Conservation (phyloP, 1,140 invertebrate species). For the Teleogryllus occipitalis region DNA sequence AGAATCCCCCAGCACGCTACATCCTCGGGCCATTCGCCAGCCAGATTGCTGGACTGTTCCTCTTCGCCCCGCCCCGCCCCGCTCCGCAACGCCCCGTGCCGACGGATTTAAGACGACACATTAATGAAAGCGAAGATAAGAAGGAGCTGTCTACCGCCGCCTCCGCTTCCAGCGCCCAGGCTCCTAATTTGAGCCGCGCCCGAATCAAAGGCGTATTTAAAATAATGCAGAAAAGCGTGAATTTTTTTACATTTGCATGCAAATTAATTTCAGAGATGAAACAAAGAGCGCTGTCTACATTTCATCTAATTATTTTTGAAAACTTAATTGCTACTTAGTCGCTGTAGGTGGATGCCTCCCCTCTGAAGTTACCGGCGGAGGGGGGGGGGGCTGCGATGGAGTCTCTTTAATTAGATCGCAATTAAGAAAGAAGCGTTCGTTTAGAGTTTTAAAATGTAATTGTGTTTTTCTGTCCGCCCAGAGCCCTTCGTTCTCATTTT, state of each 20-base stretch:
- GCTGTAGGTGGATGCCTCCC: neutral
- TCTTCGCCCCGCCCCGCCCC: too few relatives aligned
- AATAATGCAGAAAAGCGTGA: constrained; percentile 4
- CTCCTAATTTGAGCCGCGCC: neutral
- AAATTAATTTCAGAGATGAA: neutral
- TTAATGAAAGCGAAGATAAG: neutral
- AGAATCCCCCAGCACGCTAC: too few relatives aligned
- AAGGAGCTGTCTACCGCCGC: neutral
- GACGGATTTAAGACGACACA: neutral
- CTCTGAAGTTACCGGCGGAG: neutral
- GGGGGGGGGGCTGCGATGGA: neutral
- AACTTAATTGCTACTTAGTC: constrained; percentile 2
- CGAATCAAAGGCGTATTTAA: neutral
- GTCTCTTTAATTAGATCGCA: neutral
- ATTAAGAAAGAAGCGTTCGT: neutral
- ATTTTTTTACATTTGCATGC: constrained; percentile 5
- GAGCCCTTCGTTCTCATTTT: neutral
- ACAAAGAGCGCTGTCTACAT: constrained; percentile 1
- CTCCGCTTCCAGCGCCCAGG: neutral
- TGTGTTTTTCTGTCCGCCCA: neutral
- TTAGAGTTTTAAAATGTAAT: neutral
- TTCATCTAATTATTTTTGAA: constrained; percentile 6
- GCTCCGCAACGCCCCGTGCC: too few relatives aligned
- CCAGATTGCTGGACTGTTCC: too few relatives aligned
- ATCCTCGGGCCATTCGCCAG: too few relatives aligned